Conservation (phyloP, 2,113 vertebrate genomes). For the Salvator merianae region DNA sequence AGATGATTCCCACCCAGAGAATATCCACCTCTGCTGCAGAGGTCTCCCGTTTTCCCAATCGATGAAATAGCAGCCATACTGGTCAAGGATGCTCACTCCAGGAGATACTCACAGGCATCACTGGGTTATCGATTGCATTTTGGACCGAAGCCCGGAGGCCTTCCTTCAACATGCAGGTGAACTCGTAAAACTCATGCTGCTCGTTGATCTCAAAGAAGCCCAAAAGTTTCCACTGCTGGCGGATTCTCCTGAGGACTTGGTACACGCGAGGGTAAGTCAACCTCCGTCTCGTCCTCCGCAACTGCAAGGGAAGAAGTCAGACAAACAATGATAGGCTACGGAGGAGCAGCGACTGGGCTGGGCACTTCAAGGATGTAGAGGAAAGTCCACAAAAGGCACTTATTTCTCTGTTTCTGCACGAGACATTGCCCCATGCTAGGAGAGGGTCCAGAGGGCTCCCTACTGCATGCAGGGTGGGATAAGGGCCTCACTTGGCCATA, state of each 20-base stretch:
- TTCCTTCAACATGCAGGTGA: slow-evolving; percentile 86
- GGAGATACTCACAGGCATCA: slow-evolving; percentile 67
- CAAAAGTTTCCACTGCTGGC: slow-evolving; percentile 82
- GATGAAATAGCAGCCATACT: neutral
- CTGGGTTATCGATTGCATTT: slow-evolving; percentile 67
- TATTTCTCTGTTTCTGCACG: too few relatives aligned
- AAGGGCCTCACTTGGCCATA: too few relatives aligned
- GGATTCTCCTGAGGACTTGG: slow-evolving; percentile 73
- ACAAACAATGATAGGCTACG: too few relatives aligned
- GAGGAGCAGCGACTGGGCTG: too few relatives aligned
- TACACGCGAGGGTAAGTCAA: slow-evolving; percentile 40
- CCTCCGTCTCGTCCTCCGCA: neutral
- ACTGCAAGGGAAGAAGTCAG: slow-evolving; percentile 21
- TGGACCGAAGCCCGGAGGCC: slow-evolving; percentile 83
- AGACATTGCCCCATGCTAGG: too few relatives aligned
- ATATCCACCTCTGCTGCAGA: neutral
- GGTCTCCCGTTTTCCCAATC: neutral
- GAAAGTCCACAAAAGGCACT: too few relatives aligned
- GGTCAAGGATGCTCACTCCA: neutral
- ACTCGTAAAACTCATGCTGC: slow-evolving; percentile 80
- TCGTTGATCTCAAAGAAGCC: slow-evolving; percentile 87
- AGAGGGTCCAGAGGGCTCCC: too few relatives aligned
- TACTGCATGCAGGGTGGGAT: too few relatives aligned
- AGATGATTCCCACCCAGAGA: too few relatives aligned
- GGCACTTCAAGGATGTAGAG: too few relatives aligned